Percentiles rank a stretch among this genome's conserved stretches.
phyloP scores from a whole-genome alignment of 2,888 invertebrate genomes.

The Tenthredo notha region DNA sequence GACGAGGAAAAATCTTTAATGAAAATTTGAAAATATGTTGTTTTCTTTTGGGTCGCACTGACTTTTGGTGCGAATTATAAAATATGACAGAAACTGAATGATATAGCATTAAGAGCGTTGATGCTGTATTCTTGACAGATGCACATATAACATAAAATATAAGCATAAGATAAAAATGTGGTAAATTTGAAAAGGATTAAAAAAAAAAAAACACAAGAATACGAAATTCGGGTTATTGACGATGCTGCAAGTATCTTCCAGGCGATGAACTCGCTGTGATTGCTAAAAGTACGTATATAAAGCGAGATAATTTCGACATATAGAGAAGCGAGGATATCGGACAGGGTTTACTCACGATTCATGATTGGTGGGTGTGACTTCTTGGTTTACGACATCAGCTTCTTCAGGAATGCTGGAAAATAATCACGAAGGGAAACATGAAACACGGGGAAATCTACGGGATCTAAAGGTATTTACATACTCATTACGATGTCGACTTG shows the following conservation, averaged over 20 bases:
- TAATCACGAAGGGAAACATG: conserved; percentile 72
- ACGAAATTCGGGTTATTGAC: conserved; percentile 32
- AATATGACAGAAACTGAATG: background rate
- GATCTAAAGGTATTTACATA: conserved; percentile 55
- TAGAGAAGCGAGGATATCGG: conserved; percentile 51
- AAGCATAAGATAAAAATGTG: background rate
- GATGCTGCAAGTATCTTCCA: conserved; percentile 44
- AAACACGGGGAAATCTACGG: conserved; percentile 61
- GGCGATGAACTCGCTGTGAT: conserved; percentile 36
- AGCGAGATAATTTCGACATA: conserved; percentile 48
- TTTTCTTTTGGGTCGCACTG: background rate
- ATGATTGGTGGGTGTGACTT: conserved; percentile 59
- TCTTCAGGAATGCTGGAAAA: conserved; percentile 90
- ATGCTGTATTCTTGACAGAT: background rate
- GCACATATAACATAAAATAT: background rate
- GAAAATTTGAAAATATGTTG: too few species aligned
- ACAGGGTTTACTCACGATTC: conserved; percentile 74
- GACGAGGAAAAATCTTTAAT: too few species aligned
- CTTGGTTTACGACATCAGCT: conserved; percentile 84
- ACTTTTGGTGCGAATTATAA: background rate
- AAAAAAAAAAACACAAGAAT: conserved; percentile 6
- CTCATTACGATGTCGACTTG: background rate
- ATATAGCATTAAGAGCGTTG: background rate
- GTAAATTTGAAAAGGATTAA: background rate
- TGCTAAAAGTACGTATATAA: conserved; percentile 18